phyloP scores from a whole-genome alignment of 2,888 invertebrate genomes.

The Drosophila demipolita region DNA sequence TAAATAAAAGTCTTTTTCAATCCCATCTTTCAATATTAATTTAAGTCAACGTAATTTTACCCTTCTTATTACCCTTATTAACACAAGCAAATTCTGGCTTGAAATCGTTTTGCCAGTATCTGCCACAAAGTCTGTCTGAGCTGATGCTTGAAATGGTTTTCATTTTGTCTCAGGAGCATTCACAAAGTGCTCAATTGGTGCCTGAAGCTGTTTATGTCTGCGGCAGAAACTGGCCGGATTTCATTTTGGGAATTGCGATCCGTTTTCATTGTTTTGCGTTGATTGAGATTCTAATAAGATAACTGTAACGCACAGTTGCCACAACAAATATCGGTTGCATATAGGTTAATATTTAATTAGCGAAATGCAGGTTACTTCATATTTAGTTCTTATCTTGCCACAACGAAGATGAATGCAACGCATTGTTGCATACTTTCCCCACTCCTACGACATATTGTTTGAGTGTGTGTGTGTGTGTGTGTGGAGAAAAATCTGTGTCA shows the following conservation, averaged over 20 bases:
- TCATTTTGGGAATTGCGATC: constrained; percentile 33
- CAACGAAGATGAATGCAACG: not conserved
- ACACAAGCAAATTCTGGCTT: not conserved
- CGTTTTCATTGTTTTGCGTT: constrained; percentile 25
- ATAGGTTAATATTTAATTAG: constrained; percentile 3
- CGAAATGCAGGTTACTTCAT: not conserved
- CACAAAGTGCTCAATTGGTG: constrained; percentile 19
- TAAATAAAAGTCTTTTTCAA: not conserved
- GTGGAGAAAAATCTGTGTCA: constrained; percentile 60
- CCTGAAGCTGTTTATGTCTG: constrained; percentile 10
- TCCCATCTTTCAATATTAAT: not conserved
- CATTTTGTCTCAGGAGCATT: constrained; percentile 1
- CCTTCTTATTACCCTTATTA: not conserved
- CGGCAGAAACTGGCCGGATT: constrained; percentile 1
- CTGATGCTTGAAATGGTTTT: constrained; percentile 28
- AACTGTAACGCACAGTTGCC: constrained; percentile 37
- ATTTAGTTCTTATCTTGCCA: not conserved
- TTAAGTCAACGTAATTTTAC: too few species aligned
- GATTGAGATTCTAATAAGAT: constrained; percentile 47
- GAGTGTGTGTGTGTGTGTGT: constrained; percentile 18
- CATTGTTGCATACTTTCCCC: constrained; percentile 20
- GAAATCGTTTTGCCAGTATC: not conserved
- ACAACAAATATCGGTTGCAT: constrained; percentile 16
- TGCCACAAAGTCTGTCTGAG: not conserved
- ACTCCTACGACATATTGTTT: constrained; percentile 25